A percentile compares a stretch with the other conserved stretches of the same genome.
Evolutionary conservation across 2,888 invertebrate genomes (phyloP).

Genomic region (Apodemia zela): DNA sequence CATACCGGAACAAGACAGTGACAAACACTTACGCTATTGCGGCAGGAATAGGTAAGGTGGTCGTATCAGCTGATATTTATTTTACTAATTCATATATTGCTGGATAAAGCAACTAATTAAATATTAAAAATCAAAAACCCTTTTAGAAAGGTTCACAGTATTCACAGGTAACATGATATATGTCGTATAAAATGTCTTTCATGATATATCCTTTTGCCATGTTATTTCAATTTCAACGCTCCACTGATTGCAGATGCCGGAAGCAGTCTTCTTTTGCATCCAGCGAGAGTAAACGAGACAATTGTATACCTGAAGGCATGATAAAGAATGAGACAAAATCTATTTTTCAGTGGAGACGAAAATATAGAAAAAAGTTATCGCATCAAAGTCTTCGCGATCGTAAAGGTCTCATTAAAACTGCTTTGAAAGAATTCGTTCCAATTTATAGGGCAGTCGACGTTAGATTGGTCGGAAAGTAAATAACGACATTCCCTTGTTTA

Average conservation of each 20-base stretch:
- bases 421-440: constrained; percentile 71
- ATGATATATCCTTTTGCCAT: constrained; percentile 66
- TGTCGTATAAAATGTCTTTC: constrained; percentile 33
- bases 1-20: no score
- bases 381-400: constrained; percentile 68
- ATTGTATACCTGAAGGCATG: constrained; percentile 34
- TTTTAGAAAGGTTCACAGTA: constrained; percentile 2
- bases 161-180: constrained; percentile 27
- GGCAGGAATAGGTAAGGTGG: no score
- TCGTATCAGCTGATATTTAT: no score
- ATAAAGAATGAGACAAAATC: constrained; percentile 46
- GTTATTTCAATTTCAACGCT: constrained; percentile 78
- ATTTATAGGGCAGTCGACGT: constrained; percentile 68
- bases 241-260: constrained; percentile 78
- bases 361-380: constrained; percentile 77
- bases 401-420: constrained; percentile 77
- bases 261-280: constrained; percentile 64
- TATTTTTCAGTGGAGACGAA: constrained; percentile 67
- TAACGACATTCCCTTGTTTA: constrained; percentile 62
- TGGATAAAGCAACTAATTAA: no score
- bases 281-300: constrained; percentile 49
- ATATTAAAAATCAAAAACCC: not conserved
- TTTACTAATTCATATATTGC: no score
- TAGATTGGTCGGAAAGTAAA: constrained; percentile 65
- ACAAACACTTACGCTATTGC: no score